These are phyloP conservation scores for Metridium senile DNA, from an alignment of 92 coral and sea anemone genomes.

Conservation along the genomic window DNA sequence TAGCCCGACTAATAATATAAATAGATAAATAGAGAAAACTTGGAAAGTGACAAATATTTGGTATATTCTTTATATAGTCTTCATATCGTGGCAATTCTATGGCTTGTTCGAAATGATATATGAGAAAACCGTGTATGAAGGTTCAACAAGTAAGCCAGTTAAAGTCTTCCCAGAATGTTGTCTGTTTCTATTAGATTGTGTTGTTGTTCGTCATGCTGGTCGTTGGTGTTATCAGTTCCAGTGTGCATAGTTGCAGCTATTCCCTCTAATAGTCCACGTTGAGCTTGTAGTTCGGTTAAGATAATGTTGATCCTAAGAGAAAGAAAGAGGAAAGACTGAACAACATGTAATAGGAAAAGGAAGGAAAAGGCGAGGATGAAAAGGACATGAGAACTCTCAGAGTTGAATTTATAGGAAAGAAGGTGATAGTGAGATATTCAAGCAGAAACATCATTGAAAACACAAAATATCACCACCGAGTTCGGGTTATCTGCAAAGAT, in stretches of 20 bases:
- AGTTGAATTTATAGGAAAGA: not conserved
- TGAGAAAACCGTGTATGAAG: too few species aligned
- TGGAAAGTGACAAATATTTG: too few species aligned
- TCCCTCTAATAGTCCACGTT: not conserved
- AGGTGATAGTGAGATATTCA: too few species aligned
- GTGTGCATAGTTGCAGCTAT: not conserved
- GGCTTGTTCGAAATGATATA: too few species aligned
- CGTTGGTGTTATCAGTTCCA: not conserved
- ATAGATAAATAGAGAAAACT: too few species aligned
- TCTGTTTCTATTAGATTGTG: not conserved
- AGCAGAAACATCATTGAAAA: too few species aligned
- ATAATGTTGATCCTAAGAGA: constrained; percentile 7
- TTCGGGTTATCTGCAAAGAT: too few species aligned
- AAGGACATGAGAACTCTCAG: not conserved
- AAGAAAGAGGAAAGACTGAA: not conserved
- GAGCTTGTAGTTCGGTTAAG: not conserved
- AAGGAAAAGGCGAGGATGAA: not conserved
- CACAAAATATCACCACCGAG: too few species aligned
- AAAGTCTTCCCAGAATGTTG: not conserved
- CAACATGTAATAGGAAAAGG: not conserved
- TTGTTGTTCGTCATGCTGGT: not conserved
- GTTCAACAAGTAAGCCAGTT: too few species aligned
- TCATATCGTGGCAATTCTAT: too few species aligned
- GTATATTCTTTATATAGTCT: too few species aligned
- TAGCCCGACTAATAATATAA: too few species aligned